These are phyloP conservation scores for Drosophila eohydei DNA, from an alignment of 2,888 invertebrate species.

Conservation along the genomic window DNA sequence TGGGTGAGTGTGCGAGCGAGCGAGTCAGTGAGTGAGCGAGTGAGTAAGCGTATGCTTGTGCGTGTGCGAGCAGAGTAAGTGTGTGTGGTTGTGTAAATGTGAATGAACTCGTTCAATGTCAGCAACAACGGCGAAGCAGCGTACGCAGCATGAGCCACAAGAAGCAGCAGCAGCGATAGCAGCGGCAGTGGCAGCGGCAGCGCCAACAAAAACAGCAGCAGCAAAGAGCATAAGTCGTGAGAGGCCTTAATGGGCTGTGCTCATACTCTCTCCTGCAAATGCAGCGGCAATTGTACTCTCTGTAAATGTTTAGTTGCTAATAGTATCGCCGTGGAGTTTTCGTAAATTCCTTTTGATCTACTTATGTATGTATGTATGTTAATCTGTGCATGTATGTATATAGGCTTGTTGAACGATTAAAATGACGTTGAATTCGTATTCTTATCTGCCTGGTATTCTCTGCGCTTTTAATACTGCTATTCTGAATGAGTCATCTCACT, in stretches of 20 bases:
- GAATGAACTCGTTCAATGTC: constrained; percentile 86
- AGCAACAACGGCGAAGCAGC: constrained; percentile 65
- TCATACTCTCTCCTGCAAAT: constrained; percentile 23
- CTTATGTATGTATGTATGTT: neutral
- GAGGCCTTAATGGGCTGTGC: constrained; percentile 24
- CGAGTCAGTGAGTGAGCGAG: constrained; percentile 46
- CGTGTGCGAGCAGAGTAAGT: constrained; percentile 34
- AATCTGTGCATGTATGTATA: neutral
- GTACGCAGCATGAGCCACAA: constrained; percentile 73
- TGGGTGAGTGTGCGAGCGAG: constrained; percentile 47
- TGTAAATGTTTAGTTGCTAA: constrained; percentile 15
- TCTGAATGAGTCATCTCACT: constrained; percentile 17
- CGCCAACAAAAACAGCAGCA: constrained; percentile 22
- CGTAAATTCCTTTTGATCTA: constrained; percentile 28
- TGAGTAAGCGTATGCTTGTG: constrained; percentile 64
- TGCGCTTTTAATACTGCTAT: neutral
- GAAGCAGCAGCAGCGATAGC: constrained; percentile 36
- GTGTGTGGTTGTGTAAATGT: constrained; percentile 77
- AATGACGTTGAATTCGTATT: constrained; percentile 3
- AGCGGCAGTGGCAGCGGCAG: constrained; percentile 27
- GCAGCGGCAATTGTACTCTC: constrained; percentile 35
- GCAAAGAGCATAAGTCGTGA: constrained; percentile 52
- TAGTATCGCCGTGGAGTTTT: constrained; percentile 10
- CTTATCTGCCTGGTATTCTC: neutral
- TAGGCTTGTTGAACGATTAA: neutral